phyloP scores from a whole-genome alignment of 2,888 invertebrate species.

The Acanthosepion lycidas region DNA sequence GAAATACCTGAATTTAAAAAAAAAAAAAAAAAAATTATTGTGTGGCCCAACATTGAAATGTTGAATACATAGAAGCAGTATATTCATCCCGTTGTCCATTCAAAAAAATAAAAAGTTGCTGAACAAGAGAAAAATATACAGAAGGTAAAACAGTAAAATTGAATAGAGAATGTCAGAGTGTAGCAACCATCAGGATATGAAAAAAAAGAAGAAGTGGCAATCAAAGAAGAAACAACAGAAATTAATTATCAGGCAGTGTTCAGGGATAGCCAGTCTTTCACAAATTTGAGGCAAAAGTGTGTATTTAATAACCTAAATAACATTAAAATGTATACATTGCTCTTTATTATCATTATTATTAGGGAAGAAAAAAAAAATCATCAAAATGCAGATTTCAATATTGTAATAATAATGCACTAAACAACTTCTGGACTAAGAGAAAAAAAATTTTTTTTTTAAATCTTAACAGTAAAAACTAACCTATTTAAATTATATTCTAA shows the following conservation, averaged over 20 bases:
- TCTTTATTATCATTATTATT: background rate
- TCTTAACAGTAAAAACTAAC: background rate
- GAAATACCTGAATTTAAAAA: background rate
- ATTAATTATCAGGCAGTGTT: background rate
- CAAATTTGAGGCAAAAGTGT: background rate
- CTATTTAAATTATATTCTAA: no score
- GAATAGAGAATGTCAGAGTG: background rate
- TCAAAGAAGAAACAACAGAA: background rate
- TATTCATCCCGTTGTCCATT: background rate
- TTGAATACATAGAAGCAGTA: background rate
- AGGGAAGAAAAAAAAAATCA: background rate
- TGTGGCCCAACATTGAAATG: background rate
- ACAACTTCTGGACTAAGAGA: background rate
- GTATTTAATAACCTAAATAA: background rate
- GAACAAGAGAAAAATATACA: background rate
- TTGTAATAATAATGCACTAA: background rate
- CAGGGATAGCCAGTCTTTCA: constrained; percentile 8
- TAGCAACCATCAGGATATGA: background rate
- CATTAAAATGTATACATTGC: background rate
- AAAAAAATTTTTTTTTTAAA: background rate
- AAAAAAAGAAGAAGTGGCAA: background rate
- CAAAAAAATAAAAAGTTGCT: background rate
- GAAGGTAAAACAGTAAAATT: background rate
- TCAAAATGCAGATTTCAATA: background rate
- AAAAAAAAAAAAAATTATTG: background rate